phyloP scores from a whole-genome alignment of 2,113 vertebrate species.

The Aegotheles bennettii region DNA sequence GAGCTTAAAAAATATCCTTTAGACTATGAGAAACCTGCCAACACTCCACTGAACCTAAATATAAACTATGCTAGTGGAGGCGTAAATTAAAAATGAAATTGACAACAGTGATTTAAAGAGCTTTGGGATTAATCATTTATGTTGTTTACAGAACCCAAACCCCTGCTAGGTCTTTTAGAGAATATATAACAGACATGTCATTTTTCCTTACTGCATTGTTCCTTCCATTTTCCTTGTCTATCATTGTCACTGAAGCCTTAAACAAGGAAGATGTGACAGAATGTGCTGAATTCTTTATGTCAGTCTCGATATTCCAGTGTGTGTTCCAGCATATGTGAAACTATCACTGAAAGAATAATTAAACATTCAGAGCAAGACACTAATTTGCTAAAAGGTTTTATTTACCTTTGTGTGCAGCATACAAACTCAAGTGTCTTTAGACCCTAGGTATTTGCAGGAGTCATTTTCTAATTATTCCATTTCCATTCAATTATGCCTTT shows the following conservation, averaged over 20 bases:
- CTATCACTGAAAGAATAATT: not conserved
- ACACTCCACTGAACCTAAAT: not conserved
- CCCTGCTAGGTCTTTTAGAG: not conserved
- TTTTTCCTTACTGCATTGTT: not conserved
- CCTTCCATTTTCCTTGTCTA: not conserved
- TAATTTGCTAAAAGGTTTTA: not conserved
- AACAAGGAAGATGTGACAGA: not conserved
- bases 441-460: not conserved
- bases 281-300: not conserved
- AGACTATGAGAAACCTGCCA: not conserved
- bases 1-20: not conserved
- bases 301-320: not conserved
- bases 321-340: not conserved
- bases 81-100: not conserved
- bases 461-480: conserved; percentile 12
- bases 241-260: not conserved
- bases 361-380: not conserved
- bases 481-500: conserved; percentile 25
- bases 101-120: not conserved
- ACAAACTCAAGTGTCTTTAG: not conserved
- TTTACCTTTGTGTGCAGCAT: not conserved
- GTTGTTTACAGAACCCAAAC: not conserved
- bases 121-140: not conserved
- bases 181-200: not conserved
- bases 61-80: not conserved